Conservation (phyloP, 2,113 vertebrate genomes). For the Desmodus rotundus region DNA sequence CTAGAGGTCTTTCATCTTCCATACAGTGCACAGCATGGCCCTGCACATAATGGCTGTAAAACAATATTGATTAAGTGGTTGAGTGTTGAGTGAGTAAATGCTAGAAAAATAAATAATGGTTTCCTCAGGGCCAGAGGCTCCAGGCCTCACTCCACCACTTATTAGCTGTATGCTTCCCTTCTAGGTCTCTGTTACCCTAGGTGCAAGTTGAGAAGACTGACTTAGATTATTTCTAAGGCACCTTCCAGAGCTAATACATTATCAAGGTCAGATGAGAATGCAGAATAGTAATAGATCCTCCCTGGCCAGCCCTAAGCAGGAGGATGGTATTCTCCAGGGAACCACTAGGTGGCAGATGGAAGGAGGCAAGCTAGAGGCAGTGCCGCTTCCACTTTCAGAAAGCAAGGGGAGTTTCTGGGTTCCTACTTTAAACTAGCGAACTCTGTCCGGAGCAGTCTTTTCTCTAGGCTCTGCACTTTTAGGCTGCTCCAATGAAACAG, state of each 20-base stretch:
- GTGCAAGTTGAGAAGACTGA: neutral
- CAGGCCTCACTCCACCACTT: neutral
- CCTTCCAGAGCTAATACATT: neutral
- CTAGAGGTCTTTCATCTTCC: neutral
- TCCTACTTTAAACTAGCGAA: neutral
- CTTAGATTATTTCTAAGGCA: neutral
- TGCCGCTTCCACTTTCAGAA: neutral
- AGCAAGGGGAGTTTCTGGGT: neutral
- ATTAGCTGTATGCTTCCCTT: neutral
- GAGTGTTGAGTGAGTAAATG: neutral
- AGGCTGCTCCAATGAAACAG: neutral
- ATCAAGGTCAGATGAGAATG: neutral
- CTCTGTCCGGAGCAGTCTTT: neutral
- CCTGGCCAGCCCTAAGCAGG: rapidly evolving
- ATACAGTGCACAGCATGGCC: neutral
- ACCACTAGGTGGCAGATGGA: slow-evolving; percentile 56
- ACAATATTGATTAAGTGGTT: neutral
- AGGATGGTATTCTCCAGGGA: neutral
- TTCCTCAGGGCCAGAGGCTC: neutral
- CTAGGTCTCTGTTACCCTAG: neutral
- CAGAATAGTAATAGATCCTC: neutral
- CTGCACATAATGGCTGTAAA: neutral
- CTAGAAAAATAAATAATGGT: neutral
- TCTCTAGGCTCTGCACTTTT: neutral
- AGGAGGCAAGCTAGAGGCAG: neutral